Conservation (phyloP, 2,797 vertebrate genomes). For the Ceyx erithaca region DNA sequence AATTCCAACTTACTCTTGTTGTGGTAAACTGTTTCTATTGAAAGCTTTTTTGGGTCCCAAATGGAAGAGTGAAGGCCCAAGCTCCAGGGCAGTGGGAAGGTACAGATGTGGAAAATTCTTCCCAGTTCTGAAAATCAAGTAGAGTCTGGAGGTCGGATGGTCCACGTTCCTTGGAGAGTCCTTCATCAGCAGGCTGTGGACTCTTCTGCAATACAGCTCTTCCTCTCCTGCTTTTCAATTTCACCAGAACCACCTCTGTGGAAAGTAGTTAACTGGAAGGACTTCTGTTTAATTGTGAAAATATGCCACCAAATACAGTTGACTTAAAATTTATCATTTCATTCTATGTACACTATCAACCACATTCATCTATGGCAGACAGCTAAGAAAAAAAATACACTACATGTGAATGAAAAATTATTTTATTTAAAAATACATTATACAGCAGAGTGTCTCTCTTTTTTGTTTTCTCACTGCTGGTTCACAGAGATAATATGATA, state of each 20-base stretch:
- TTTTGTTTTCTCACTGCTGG: slow-evolving; percentile 75
- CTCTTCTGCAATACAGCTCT: neutral
- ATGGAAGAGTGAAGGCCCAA: neutral
- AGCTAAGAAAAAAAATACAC: neutral
- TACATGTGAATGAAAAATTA: slow-evolving; percentile 51
- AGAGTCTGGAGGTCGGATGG: neutral
- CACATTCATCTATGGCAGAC: neutral
- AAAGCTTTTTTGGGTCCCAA: neutral
- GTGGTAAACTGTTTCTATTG: neutral
- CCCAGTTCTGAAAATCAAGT: neutral
- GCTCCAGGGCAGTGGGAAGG: neutral
- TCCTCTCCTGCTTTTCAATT: neutral
- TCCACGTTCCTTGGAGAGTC: neutral
- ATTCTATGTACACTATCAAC: neutral
- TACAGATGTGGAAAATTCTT: neutral
- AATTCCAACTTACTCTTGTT: neutral
- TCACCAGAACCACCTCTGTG: neutral
- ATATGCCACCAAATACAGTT: neutral
- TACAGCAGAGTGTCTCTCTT: slow-evolving; percentile 78
- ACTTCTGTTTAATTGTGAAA: neutral
- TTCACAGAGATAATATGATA: slow-evolving; percentile 76
- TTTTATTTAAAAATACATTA: slow-evolving; percentile 85
- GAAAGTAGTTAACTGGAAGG: neutral
- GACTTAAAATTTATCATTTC: neutral
- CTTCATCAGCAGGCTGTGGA: neutral